Evolutionary conservation across 30 jellyfish, hydroid and myxozoan species (phyloP), one percentile per base, ranked within the genome.

Genomic region (Aurelia sp.): DNA sequence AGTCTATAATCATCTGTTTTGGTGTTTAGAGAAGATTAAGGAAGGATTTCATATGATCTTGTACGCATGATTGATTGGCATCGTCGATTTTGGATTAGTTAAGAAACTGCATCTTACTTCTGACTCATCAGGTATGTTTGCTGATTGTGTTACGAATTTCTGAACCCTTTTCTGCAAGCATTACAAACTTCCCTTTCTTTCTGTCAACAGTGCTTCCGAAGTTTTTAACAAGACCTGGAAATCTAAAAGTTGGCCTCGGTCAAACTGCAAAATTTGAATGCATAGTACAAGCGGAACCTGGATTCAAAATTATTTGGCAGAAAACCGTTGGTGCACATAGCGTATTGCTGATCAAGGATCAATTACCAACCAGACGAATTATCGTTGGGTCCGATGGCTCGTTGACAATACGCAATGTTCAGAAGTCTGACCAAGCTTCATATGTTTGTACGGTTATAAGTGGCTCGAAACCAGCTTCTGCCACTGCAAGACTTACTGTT

Each of bases 241-340:
- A 84, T 57, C 21, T 85, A 69, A 83, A 81, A 47, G 89, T 89
- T 11, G 99, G 99, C 13, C 67, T 89, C 57, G 99, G 99, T 4
- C 90, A 84, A 51, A 76, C 78, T 12, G 96, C 97, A 4, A 83
- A 62, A 21, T 84, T 94, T 55, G 92, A 84, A 40, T 94, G 99
- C 85, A 79, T 78, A 51, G 96, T 94, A n/a, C 37, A 44, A 33
- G 97, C 97, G 6, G 97, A 88, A 50, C 89, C 92, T 7, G 91
- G 92, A 19, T 73, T 21, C 41, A 71, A 65, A 52, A 40, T 79
- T 6, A 63, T 88, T 44, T 88, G 96, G 96, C 96, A 88, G 79
- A 62, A 74, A 22, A 41, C 65, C 15, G 76, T 58, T 11, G 85
- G 92, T 70, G 89, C 96, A 4, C 85, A 73, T 18, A 78, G 61